Evolutionary conservation across 2,797 vertebrate species (phyloP), one percentile per base, ranked within the genome.

Genomic region (Poecilia wingei): DNA sequence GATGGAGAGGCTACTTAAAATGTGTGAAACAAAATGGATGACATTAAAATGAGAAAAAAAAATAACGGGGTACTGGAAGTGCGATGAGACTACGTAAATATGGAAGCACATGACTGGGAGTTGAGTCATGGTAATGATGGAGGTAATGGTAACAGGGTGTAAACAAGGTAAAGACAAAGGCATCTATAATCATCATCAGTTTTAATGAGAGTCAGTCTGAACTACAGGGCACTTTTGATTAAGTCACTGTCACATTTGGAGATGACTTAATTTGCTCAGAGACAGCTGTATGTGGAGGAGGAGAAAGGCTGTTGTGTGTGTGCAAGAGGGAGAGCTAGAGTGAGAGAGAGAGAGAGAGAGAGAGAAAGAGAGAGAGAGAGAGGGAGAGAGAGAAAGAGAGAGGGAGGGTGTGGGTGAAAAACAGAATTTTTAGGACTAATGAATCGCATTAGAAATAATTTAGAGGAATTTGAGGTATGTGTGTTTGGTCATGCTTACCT

Each of bases 401-500:
- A n/a, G 31, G 31, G 61, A 39, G 12, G 10, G 68, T 45, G 41
- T 70, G 68, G 43, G 22, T 45, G 12, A 70, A 70, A 46, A 16
- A 6, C 39, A 80, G 47, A 84, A 45, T 64, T 82, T 85, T 77
- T 88, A 85, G 79, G 80, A 55, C 55, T 82, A 72, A 76, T 78
- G 76, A 82, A 82, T 59, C 74, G 70, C n/a, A 85, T 85, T 80
- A 79, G n/a, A 78, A 82, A 84, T 45, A 46, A 16, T 81, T 66
- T 79, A 28, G 46, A 79, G 71, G 79, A 59, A 86, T 88, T 78
- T 80, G 49, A 72, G 76, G 70, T 69, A 61, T 45, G 47, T 61
- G 76, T 75, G 59, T 79, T 68, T 80, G 49, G 53, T 71, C 28
- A 39, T 10, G 68, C 96, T 97, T 96, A 99, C 98, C 98, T 99